Conservation (phyloP, 1,140 invertebrate species). For the Ectropis grisescens region DNA sequence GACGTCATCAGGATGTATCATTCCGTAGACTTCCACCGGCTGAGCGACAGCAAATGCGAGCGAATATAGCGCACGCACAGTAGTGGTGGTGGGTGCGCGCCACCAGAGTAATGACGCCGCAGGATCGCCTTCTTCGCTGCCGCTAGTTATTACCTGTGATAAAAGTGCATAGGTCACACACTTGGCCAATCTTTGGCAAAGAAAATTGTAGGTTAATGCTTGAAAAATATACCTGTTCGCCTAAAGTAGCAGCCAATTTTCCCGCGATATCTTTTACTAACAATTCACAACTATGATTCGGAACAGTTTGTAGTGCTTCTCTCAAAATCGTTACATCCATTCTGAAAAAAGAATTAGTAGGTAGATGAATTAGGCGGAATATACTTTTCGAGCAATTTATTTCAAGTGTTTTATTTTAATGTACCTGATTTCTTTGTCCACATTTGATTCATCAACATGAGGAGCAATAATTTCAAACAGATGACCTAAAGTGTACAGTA, state of each 20-base stretch:
- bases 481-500: constrained; percentile 89
- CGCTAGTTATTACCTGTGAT: constrained; percentile 40
- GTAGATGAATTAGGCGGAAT: too few relatives aligned
- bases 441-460: constrained; percentile 37
- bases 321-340: constrained; percentile 58
- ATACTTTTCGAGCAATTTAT: too few relatives aligned
- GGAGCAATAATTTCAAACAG: constrained; percentile 77
- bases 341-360: constrained; percentile 28
- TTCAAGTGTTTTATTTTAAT: too few relatives aligned
- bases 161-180: background rate
- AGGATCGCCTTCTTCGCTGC: constrained; percentile 42
- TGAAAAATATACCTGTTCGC: constrained; percentile 65
- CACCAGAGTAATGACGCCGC: constrained; percentile 56
- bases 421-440: constrained; percentile 53
- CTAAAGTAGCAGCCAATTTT: constrained; percentile 81
- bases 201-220: too few relatives aligned
- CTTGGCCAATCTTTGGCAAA: too few relatives aligned
- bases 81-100: constrained; percentile 49
- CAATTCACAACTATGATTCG: constrained; percentile 59
- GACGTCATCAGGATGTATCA: constrained; percentile 59
- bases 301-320: constrained; percentile 60
- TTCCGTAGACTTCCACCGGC: constrained; percentile 22
- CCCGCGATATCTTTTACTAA: constrained; percentile 75
- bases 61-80: constrained; percentile 52
- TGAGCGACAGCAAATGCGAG: constrained; percentile 45